Conservation (phyloP, 1,140 invertebrate genomes). For the Hyposmocoma kahamanoa region DNA sequence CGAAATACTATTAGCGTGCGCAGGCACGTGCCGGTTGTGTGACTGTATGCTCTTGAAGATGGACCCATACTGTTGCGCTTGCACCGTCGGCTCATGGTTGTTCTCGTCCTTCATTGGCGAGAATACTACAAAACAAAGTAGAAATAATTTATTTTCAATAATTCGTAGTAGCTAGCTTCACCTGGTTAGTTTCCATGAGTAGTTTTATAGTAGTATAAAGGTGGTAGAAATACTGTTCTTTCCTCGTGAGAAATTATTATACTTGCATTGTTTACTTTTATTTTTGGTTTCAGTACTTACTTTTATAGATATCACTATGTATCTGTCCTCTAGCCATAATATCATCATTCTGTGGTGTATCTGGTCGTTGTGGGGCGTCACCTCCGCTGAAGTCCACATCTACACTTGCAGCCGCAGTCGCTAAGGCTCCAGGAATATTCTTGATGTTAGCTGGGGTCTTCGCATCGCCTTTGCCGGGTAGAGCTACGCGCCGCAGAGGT, state of each 20-base stretch:
- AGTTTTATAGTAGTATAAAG: too few relatives aligned
- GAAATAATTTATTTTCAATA: too few relatives aligned
- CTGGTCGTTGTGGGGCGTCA: constrained; percentile 83
- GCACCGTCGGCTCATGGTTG: constrained; percentile 82
- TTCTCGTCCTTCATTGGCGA: constrained; percentile 82
- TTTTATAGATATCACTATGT: constrained; percentile 85
- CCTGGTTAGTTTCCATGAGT: too few relatives aligned
- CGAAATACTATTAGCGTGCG: constrained; percentile 76
- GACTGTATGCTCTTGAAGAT: constrained; percentile 58
- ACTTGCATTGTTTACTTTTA: too few relatives aligned
- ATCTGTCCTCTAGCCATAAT: constrained; percentile 79
- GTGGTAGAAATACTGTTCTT: too few relatives aligned
- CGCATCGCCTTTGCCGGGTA: constrained; percentile 69
- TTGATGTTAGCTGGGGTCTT: constrained; percentile 65
- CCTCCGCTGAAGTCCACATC: constrained; percentile 90
- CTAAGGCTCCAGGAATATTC: constrained; percentile 76
- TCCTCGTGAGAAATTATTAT: too few relatives aligned
- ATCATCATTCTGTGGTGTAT: constrained; percentile 90
- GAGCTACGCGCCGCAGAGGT: constrained; percentile 62
- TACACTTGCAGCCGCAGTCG: constrained; percentile 88
- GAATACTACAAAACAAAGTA: constrained; percentile 37
- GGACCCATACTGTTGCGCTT: constrained; percentile 79
- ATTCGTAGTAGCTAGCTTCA: too few relatives aligned
- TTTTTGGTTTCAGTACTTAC: constrained; percentile 54
- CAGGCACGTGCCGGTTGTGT: constrained; percentile 50